phyloP scores from a whole-genome alignment of 1,140 invertebrate species.

The Heliconius himera region DNA sequence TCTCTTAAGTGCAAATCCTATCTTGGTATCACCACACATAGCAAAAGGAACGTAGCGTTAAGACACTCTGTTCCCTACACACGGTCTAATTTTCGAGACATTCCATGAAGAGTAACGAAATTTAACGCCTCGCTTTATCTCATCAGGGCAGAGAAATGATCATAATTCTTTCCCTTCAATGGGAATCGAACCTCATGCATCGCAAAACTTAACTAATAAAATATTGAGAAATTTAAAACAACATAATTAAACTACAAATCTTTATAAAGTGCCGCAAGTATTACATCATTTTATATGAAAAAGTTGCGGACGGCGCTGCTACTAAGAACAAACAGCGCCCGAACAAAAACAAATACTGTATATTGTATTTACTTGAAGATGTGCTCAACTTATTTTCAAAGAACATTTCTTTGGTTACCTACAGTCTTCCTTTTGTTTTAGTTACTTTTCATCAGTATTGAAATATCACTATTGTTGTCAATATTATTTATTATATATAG shows the following conservation, averaged over 20 bases:
- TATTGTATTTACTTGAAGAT: conserved; percentile 6
- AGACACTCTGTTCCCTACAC: no score
- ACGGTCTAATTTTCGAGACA: no score
- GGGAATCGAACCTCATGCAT: no score
- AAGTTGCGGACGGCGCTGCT: neutral
- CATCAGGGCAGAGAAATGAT: no score
- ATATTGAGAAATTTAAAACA: neutral
- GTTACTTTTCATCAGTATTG: neutral
- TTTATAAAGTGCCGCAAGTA: neutral
- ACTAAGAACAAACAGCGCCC: neutral
- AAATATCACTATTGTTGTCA: neutral
- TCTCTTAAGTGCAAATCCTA: no score
- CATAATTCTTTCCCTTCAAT: no score
- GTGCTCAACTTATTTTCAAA: neutral
- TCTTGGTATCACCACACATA: no score
- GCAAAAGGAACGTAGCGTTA: no score
- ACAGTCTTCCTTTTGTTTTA: neutral
- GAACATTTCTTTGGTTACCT: neutral
- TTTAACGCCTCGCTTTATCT: no score
- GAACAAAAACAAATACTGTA: conserved; percentile 9
- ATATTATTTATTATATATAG: neutral
- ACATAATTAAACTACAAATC: neutral
- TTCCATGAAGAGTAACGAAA: no score
- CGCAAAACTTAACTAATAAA: neutral
- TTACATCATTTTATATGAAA: neutral